A percentile compares a stretch with the other conserved stretches of the same genome.
Evolutionary conservation across 2,888 invertebrate genomes (phyloP).

Genomic region (Hypsopygia costalis): DNA sequence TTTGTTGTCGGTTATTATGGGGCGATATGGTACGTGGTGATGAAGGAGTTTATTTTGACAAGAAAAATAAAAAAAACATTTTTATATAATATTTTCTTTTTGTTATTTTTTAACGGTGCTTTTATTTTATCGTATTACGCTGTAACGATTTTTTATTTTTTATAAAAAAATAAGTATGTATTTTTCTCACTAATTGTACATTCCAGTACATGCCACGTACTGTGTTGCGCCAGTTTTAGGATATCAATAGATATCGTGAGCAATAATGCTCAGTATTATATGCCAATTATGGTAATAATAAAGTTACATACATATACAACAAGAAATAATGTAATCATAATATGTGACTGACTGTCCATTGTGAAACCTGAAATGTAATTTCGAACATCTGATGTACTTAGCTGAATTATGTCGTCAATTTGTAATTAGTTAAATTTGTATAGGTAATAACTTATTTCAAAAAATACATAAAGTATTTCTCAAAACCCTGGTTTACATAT

Average conservation of each 20-base stretch:
- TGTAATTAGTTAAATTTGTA: slow-evolving; percentile 15
- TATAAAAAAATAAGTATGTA: too few relatives aligned
- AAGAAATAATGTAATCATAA: not conserved
- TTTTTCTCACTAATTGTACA: too few relatives aligned
- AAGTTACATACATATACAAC: too few relatives aligned
- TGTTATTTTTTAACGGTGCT: too few relatives aligned
- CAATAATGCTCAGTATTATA: not conserved
- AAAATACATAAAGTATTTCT: slow-evolving; percentile 3
- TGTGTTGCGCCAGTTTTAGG: not conserved
- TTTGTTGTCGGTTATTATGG: not conserved
- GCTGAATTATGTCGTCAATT: slow-evolving; percentile 22
- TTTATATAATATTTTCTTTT: too few relatives aligned
- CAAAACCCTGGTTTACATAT: slow-evolving; percentile 21
- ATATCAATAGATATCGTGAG: not conserved
- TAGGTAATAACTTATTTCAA: slow-evolving; percentile 10
- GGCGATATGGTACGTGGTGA: not conserved
- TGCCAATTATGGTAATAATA: not conserved
- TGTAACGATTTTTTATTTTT: too few relatives aligned
- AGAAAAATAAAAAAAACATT: too few relatives aligned
- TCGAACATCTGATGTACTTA: slow-evolving; percentile 12
- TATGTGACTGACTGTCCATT: slow-evolving; percentile 5
- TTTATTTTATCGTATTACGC: too few relatives aligned
- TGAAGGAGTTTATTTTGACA: too few relatives aligned
- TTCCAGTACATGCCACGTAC: not conserved
- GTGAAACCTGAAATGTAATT: slow-evolving; percentile 11